Percentiles rank a stretch among this genome's conserved stretches.
Conservation (phyloP, 1,140 invertebrate species). For the Ceratina calcarata region DNA sequence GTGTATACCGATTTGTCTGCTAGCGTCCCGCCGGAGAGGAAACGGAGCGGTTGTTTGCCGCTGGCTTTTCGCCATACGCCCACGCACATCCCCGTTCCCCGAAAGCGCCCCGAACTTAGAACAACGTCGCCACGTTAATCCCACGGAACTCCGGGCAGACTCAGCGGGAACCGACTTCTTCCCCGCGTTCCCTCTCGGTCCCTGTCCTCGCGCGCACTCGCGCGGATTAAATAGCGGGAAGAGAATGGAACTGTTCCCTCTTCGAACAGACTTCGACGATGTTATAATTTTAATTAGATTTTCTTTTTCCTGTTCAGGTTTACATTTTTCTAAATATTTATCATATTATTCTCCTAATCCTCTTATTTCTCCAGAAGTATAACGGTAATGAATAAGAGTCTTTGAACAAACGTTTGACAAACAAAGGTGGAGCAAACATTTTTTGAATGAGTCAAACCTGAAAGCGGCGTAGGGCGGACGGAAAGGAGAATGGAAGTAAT, state of each 20-base stretch:
- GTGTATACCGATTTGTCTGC: constrained; percentile 57
- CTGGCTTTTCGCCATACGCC: constrained; percentile 67
- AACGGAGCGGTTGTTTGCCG: constrained; percentile 57
- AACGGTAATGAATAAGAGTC: too few relatives aligned
- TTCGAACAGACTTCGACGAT: not conserved
- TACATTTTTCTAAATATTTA: not conserved
- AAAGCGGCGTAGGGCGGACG: too few relatives aligned
- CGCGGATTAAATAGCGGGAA: constrained; percentile 42
- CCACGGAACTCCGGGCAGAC: constrained; percentile 53
- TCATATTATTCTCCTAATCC: too few relatives aligned
- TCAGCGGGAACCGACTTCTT: constrained; percentile 48
- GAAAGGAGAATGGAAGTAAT: not conserved
- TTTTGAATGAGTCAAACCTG: too few relatives aligned
- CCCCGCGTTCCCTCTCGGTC: constrained; percentile 23
- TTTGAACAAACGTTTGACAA: too few relatives aligned
- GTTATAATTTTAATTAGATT: too few relatives aligned
- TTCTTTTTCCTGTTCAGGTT: not conserved
- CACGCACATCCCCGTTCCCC: constrained; percentile 44
- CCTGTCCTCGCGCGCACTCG: constrained; percentile 17
- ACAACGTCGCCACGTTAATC: constrained; percentile 68
- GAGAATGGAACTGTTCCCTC: not conserved
- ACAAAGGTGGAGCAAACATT: too few relatives aligned
- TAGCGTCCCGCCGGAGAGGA: constrained; percentile 31
- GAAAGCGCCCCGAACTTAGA: constrained; percentile 61
- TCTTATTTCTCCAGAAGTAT: too few relatives aligned